Evolutionary conservation across 1,140 invertebrate genomes (phyloP).

Genomic region (Cotesia chilonis): DNA sequence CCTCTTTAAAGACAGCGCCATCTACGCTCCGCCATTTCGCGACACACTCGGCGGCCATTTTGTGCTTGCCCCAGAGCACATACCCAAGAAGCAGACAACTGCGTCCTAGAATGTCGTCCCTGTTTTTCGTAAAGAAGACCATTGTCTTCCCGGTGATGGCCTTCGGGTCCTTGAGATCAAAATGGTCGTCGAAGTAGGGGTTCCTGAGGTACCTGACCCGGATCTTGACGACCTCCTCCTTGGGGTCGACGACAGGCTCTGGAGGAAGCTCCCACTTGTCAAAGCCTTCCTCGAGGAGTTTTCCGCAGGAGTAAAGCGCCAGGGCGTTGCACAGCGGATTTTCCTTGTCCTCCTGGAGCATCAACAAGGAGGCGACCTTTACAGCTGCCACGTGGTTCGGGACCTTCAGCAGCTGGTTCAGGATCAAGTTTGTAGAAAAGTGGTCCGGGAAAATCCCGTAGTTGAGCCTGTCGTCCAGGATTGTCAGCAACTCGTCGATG

Average conservation of each 20-base stretch:
- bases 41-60: slow-evolving; percentile 65
- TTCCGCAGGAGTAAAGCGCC: slow-evolving; percentile 78
- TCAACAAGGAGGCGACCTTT: slow-evolving; percentile 78
- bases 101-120: slow-evolving; percentile 67
- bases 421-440: slow-evolving; percentile 80
- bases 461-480: slow-evolving; percentile 83
- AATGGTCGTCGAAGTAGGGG: slow-evolving; percentile 85
- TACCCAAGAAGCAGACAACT: slow-evolving; percentile 77
- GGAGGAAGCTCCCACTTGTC: slow-evolving; percentile 65
- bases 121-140: slow-evolving; percentile 67
- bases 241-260: slow-evolving; percentile 55
- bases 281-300: slow-evolving; percentile 74
- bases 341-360: slow-evolving; percentile 88
- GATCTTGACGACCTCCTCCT: slow-evolving; percentile 76
- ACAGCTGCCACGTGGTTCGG: slow-evolving; percentile 78
- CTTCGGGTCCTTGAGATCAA: slow-evolving; percentile 77
- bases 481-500: slow-evolving; percentile 72
- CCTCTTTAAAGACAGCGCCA: slow-evolving; percentile 57
- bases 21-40: slow-evolving; percentile 51
- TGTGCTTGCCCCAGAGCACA: slow-evolving; percentile 74
- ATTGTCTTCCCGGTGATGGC: slow-evolving; percentile 83
- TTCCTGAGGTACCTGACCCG: slow-evolving; percentile 83
- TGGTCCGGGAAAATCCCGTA: slow-evolving; percentile 91
- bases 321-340: slow-evolving; percentile 77
- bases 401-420: slow-evolving; percentile 80